Base-by-base conservation (phyloP, 2,888 invertebrate genomes). In the Platerodrilus igneus region DNA sequence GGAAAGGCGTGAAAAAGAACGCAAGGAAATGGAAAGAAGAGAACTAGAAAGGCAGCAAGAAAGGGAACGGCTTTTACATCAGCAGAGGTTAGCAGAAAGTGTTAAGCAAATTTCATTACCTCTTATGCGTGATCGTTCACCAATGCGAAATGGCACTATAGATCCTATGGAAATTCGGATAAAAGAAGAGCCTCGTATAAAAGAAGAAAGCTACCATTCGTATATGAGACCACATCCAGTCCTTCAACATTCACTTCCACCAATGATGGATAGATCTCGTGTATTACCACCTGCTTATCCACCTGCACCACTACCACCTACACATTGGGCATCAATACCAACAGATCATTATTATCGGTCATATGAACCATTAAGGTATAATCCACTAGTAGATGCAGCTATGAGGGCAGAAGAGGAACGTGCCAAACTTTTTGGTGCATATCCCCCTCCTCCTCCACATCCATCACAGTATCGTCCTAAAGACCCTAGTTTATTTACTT, bases 321-420 rank as follows among this genome's bases (percentile, higher is more conserved):
- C 68, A 2, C 64, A 67, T 34, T 71, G 69, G 38, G 68, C 69
- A 4, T 62, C 70, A 3, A 67, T 68, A 2, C 68, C 71, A 0
- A 48, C 65, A 2, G 69, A 68, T 14, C 74, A 76, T 1, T 75
- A 76, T 17, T 86, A 83, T 65, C 66, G 77, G 23, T 23, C 42
- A 19, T 76, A 76, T 58, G 83, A 83, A 61, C 81, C 83, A 22
- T 74, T 86, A 48, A 77, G 86, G 37, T 86, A 85, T 64, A 86
- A 85, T 63, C 86, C 87, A 11, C 70, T 88, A 18, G 79, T 88
- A 71, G 86, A 86, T 55, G 85, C 82, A 8, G 84, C 84, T 11
- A 78, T 83, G 60, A 75, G 85, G 37, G 83, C 80, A 27, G 86
- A 86, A 60, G 86, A 87, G 56, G 83, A 87, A 64, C 78, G 86